These are phyloP conservation scores for Takifugu bimaculatus DNA, from an alignment of 2,113 vertebrate genomes.

Conservation along the genomic window DNA sequence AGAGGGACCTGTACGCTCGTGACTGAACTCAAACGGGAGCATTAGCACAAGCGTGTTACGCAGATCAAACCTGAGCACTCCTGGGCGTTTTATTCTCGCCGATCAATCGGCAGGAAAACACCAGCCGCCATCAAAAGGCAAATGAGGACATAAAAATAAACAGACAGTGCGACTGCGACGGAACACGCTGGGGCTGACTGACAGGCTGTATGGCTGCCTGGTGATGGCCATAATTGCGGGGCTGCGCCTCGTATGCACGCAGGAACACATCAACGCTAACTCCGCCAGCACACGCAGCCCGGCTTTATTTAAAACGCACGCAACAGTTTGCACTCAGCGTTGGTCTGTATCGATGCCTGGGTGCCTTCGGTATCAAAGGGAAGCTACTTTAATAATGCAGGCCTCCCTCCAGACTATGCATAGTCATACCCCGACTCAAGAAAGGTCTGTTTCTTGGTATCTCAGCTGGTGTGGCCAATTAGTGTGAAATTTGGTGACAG, in stretches of 20 bases:
- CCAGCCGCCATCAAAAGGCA: slow-evolving; percentile 49
- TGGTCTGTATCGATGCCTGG: slow-evolving; percentile 32
- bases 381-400: slow-evolving; percentile 41
- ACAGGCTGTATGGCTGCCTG: slow-evolving; percentile 16
- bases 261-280: slow-evolving; percentile 44
- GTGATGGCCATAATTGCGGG: slow-evolving; percentile 31
- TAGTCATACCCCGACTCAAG: slow-evolving; percentile 58
- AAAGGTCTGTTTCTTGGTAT: slow-evolving; percentile 61
- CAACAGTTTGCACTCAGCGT: slow-evolving; percentile 23
- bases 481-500: slow-evolving; percentile 74
- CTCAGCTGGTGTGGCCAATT: slow-evolving; percentile 71
- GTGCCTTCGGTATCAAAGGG: slow-evolving; percentile 37
- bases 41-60: slow-evolving; percentile 63
- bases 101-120: slow-evolving; percentile 62
- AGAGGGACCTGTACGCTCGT: slow-evolving; percentile 43
- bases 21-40: slow-evolving; percentile 55
- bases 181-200: slow-evolving; percentile 14
- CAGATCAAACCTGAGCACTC: slow-evolving; percentile 61
- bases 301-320: slow-evolving; percentile 27
- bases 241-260: slow-evolving; percentile 26
- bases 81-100: slow-evolving; percentile 43
- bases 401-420: slow-evolving; percentile 49
- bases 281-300: slow-evolving; percentile 20
- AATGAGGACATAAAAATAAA: slow-evolving; percentile 55
- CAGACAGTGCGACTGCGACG: slow-evolving; percentile 23